phyloP scores from a whole-genome alignment of 2,113 vertebrate species.

The mouse (Mus musculus) region DNA sequence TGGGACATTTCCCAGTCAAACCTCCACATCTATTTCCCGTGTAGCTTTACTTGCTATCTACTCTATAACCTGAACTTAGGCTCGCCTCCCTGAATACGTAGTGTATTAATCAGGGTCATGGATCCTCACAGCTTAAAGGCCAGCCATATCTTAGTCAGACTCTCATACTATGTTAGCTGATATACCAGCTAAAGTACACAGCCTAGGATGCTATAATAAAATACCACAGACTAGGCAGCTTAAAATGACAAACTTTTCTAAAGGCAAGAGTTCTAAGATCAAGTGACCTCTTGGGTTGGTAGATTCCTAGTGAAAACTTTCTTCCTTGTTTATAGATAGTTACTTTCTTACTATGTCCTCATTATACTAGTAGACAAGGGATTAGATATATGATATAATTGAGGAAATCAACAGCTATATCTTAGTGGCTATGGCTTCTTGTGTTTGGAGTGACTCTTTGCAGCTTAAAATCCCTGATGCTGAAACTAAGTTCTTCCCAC shows the following conservation, averaged over 20 bases:
- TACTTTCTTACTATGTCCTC: neutral
- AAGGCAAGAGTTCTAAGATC: neutral
- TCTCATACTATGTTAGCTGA: neutral
- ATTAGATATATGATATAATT: neutral
- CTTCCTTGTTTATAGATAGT: neutral
- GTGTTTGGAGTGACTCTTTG: neutral
- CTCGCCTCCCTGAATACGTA: neutral
- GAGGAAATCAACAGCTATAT: neutral
- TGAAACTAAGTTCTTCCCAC: neutral
- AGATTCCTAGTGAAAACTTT: neutral
- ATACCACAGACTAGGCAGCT: neutral
- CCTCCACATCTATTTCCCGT: too few species aligned
- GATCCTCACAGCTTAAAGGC: neutral
- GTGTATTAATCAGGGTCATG: neutral
- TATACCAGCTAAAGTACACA: fast-evolving
- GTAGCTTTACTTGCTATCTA: neutral
- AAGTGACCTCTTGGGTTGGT: neutral
- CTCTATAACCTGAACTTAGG: neutral
- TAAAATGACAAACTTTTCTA: neutral
- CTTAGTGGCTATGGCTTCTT: neutral
- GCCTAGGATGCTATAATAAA: neutral
- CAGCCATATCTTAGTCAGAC: neutral
- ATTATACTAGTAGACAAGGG: neutral
- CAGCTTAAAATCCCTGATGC: neutral
- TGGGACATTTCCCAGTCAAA: neutral